phyloP scores from a whole-genome alignment of 2,113 vertebrate genomes.

The Donacobius atricapilla region DNA sequence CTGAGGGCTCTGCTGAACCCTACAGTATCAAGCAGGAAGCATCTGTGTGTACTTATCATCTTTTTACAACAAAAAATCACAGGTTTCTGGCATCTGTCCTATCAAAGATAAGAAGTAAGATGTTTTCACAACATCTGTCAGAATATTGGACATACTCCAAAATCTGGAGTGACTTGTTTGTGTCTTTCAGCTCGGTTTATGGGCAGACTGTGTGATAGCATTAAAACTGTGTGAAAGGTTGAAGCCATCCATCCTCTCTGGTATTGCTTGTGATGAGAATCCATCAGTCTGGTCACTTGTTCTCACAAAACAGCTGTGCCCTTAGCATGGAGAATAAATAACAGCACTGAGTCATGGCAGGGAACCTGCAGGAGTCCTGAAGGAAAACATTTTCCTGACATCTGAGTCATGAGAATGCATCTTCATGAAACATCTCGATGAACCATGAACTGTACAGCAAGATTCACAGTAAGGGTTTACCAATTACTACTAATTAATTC shows the following conservation, averaged over 20 bases:
- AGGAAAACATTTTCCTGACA: not conserved
- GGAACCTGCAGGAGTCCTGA: not conserved
- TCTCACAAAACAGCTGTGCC: not conserved
- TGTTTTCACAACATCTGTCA: not conserved
- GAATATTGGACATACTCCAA: not conserved
- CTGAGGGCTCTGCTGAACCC: not conserved
- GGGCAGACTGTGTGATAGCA: not conserved
- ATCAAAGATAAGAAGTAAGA: not conserved
- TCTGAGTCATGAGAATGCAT: not conserved
- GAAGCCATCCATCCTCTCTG: not conserved
- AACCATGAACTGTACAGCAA: not conserved
- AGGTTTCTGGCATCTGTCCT: not conserved
- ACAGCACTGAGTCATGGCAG: not conserved
- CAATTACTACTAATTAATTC: not conserved
- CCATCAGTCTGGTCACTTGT: not conserved
- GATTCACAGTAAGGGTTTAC: not conserved
- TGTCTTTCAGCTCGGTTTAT: not conserved
- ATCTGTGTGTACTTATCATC: constrained; percentile 4
- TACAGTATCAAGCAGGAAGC: not conserved
- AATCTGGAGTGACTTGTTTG: not conserved
- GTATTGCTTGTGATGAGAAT: not conserved
- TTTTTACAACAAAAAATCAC: not conserved
- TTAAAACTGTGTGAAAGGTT: not conserved
- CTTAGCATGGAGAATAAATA: not conserved
- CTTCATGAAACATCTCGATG: not conserved